Evolutionary conservation across 2,888 invertebrate species (phyloP).

Genomic region (Lottia gigantea): DNA sequence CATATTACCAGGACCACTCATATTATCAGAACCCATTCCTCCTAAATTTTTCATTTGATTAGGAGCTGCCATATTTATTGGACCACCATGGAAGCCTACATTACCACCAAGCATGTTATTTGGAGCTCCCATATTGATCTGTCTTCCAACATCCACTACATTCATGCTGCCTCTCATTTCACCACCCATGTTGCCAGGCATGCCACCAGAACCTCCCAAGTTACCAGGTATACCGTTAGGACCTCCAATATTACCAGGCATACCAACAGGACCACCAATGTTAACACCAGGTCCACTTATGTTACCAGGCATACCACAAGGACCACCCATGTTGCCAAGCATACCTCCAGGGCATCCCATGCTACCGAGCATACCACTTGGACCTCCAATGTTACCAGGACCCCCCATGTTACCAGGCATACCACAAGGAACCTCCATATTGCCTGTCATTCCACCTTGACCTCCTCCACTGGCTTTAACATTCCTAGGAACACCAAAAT

Average conservation of each 20-base stretch:
- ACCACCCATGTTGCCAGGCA: not conserved
- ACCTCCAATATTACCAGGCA: slow-evolving; percentile 5
- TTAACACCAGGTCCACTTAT: not conserved
- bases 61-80: slow-evolving; percentile 11
- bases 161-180: slow-evolving; percentile 5
- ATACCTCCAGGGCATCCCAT: slow-evolving; percentile 10
- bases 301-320: not conserved
- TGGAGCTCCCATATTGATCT: not conserved
- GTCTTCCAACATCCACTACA: slow-evolving; percentile 2
- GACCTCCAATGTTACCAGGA: not conserved
- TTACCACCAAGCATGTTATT: slow-evolving; percentile 1
- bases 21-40: not conserved
- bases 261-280: slow-evolving; percentile 1
- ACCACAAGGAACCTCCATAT: slow-evolving; percentile 17
- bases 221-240: not conserved
- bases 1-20: not conserved
- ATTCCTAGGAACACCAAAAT: not conserved
- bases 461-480: not conserved
- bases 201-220: not conserved
- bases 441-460: not conserved
- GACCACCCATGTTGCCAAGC: slow-evolving; percentile 17
- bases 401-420: slow-evolving; percentile 12
- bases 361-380: not conserved
- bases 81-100: not conserved
- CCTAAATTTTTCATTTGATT: slow-evolving; percentile 9